Evolutionary conservation across 2,888 invertebrate species (phyloP), one percentile per base, ranked within the genome.

Genomic region (Emmelina monodactyla): DNA sequence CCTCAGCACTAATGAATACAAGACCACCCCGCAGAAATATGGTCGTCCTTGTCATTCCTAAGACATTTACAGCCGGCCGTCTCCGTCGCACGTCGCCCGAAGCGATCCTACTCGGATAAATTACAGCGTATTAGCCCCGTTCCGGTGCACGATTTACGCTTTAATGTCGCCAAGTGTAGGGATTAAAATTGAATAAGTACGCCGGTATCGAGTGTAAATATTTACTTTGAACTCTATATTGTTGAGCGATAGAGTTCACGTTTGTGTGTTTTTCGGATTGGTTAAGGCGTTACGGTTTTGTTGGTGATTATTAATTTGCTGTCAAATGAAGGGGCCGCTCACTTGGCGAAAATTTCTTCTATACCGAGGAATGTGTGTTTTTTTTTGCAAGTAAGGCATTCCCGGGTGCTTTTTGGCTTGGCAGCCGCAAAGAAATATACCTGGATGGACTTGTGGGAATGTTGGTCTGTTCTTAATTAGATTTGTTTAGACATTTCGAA

Each of bases 281-380:
- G 63, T 67, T 76, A 58, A 50, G 69, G 55, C 70, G 62, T 72
- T 76, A 54, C 62, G 58, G 62, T 70, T 54, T 51, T 53, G 58
- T 49, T 50, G 53, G 58, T 55, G 62, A 66, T 76, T 78, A 79
- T 79, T 79, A 78, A 78, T 78, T 79, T 76, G 75, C 79, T 78
- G 79, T 79, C 78, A 79, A 78, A 78, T 79, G 78, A 78, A 78
- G 76, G 75, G 78, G 79, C 78, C 76, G 78, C 76, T 71, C 70
- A 62, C 71, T 72, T 69, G 67, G 71, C 66, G 75, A 75, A 68
- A 78, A 78, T 76, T 71, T 79, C 76, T 78, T 72, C 76, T 75
- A 76, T 78, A 75, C 75, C 76, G 73, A 50, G 73, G 65, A 72
- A 78, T 76, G 68, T 65, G 67, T 67, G 75, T 73, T 76, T 73